A percentile compares a stretch with the other conserved stretches of the same genome.
These are phyloP conservation scores for Leptinotarsa undecemlineata DNA, from an alignment of 1,140 invertebrate species.

Conservation along the genomic window DNA sequence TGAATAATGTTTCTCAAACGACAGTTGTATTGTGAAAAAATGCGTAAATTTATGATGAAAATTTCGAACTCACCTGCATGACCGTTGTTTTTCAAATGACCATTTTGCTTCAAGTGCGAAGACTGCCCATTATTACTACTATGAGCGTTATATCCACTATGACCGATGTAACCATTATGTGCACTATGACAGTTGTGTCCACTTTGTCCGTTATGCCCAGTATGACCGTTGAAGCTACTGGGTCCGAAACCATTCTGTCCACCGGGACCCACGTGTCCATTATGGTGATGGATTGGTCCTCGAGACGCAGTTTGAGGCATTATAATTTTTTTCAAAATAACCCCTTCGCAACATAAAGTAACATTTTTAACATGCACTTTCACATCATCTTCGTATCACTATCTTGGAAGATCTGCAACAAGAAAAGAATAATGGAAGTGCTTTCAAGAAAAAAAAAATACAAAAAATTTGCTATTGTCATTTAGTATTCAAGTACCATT, in stretches of 20 bases:
- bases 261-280: neutral
- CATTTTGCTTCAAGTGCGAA: conserved; percentile 15
- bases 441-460: neutral
- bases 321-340: neutral
- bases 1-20: no score
- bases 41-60: no score
- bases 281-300: neutral
- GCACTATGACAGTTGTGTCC: conserved; percentile 7
- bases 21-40: no score
- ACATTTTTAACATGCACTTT: neutral
- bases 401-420: neutral
- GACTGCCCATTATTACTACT: neutral
- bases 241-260: conserved; percentile 1
- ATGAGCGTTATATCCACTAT: conserved; percentile 21
- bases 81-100: conserved; percentile 10
- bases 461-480: no score
- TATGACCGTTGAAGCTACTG: neutral
- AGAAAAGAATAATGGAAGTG: neutral
- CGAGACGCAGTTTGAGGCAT: conserved; percentile 17
- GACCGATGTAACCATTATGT: conserved; percentile 10
- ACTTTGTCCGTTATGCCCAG: neutral
- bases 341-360: neutral
- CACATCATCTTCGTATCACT: neutral
- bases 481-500: no score
- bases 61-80: conserved; percentile 4